phyloP scores from a whole-genome alignment of 2,888 invertebrate species.

The Melikaiella ostensackeni region DNA sequence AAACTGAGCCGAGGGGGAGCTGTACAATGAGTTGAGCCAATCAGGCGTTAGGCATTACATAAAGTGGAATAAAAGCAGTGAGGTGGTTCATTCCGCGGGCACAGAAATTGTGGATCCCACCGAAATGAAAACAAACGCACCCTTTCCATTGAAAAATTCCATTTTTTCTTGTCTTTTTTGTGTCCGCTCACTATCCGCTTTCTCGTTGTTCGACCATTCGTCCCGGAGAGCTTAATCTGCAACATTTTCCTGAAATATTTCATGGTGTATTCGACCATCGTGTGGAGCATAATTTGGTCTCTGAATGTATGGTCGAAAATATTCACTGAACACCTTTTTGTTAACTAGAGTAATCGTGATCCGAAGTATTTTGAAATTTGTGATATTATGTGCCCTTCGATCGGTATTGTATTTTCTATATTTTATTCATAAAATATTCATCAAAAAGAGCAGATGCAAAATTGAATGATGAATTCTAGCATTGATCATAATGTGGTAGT shows the following conservation, averaged over 20 bases:
- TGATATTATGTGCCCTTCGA: neutral
- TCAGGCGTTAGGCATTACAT: conserved; percentile 28
- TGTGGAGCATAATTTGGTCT: conserved; percentile 25
- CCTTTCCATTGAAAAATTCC: conserved; percentile 34
- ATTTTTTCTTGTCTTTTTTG: no score
- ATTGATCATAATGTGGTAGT: neutral
- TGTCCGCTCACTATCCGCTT: conserved; percentile 34
- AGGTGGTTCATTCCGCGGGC: conserved; percentile 15
- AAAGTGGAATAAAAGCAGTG: conserved; percentile 33
- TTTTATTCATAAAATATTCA: neutral
- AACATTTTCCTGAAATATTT: conserved; percentile 51
- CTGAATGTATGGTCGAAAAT: conserved; percentile 26
- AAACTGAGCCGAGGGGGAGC: conserved; percentile 29
- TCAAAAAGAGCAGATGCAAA: neutral
- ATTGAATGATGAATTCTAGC: neutral
- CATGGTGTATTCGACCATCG: conserved; percentile 42
- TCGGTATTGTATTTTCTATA: neutral
- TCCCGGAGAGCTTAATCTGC: conserved; percentile 49
- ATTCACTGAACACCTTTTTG: conserved; percentile 22
- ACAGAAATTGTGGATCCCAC: conserved; percentile 25
- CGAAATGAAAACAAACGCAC: conserved; percentile 32
- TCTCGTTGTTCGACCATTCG: conserved; percentile 23
- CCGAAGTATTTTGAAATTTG: neutral
- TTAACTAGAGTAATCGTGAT: conserved; percentile 14
- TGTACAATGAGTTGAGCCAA: conserved; percentile 30